Conservation (phyloP, 1,140 invertebrate species). For the Homarus americanus region DNA sequence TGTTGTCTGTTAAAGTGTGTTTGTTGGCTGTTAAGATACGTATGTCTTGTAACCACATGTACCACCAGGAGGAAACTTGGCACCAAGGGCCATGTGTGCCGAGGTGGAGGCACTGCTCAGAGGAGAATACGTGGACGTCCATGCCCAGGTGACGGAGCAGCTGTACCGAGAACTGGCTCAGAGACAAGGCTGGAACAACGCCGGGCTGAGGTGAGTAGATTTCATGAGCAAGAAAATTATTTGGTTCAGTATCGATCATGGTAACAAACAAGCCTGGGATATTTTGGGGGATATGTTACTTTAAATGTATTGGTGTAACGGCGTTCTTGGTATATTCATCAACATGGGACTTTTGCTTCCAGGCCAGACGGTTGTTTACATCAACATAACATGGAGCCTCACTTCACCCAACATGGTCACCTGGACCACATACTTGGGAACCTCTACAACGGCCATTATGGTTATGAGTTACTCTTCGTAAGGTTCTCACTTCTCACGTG, state of each 20-base stretch:
- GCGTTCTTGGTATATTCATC: too few relatives aligned
- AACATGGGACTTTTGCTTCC: too few relatives aligned
- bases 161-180: conserved; percentile 15
- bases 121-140: not conserved
- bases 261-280: too few relatives aligned
- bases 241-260: too few relatives aligned
- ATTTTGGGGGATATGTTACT: too few relatives aligned
- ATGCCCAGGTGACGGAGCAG: not conserved
- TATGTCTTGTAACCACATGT: too few relatives aligned
- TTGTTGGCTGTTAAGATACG: too few relatives aligned
- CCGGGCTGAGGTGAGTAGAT: conserved; percentile 17
- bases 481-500: too few relatives aligned
- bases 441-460: conserved; percentile 30
- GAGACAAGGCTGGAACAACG: not conserved
- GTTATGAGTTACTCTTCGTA: conserved; percentile 30
- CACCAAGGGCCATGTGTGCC: not conserved
- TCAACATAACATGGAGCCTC: conserved; percentile 7
- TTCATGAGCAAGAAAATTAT: too few relatives aligned
- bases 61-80: conserved; percentile 11
- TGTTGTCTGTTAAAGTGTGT: too few relatives aligned
- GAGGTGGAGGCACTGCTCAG: conserved; percentile 20
- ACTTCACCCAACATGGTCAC: conserved; percentile 25
- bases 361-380: conserved; percentile 42
- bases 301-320: too few relatives aligned
- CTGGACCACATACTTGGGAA: conserved; percentile 23